Evolutionary conservation across 2,113 vertebrate species (phyloP), one percentile per base, ranked within the genome.

Genomic region (Sorex fumeus): DNA sequence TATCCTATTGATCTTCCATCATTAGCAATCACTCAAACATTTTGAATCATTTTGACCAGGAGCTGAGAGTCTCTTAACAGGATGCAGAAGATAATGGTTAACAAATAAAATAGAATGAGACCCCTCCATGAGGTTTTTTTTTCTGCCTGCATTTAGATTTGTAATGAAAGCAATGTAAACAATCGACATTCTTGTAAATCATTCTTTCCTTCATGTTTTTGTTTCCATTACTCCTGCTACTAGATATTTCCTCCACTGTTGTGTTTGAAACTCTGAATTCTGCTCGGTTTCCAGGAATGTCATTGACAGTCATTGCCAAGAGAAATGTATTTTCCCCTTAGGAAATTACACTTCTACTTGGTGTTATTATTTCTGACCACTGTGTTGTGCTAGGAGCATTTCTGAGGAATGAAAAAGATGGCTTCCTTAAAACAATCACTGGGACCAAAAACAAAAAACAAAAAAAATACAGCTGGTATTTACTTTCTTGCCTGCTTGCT

Each of bases 281-380:
- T 95, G 87, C 7, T 0, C 66, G 93, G 93, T 97, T 97, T 98
- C 97, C 97, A 97, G 97, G 96, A 97, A 97, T 96, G 95, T 94
- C 97, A 27, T 96, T 96, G 95, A 95, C 84, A 95, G 78, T 95
- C 97, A 90, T 95, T 97, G 94, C 96, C 47, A 19, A 96, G 90
- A 97, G 91, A 97, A 97, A 97, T 93, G 97, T 94, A 96, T 97
- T 97, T 98, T 97, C 84, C 93, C 96, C 95, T 23, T 96, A 97
- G 98, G 97, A 98, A 97, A 96, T 98, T 95, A 97, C 97, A 90
- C 87, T 96, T 91, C 91, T 96, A 34, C 93, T 97, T 98, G 97
- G 97, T 97, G 96, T 97, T 97, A 97, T 95, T 97, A 94, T 95
- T 97, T 98, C 96, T 97, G 95, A 92, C 92, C 97, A 92, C 96